Conservation (phyloP, 2,113 vertebrate species). For the Phalacrocorax carbo region DNA sequence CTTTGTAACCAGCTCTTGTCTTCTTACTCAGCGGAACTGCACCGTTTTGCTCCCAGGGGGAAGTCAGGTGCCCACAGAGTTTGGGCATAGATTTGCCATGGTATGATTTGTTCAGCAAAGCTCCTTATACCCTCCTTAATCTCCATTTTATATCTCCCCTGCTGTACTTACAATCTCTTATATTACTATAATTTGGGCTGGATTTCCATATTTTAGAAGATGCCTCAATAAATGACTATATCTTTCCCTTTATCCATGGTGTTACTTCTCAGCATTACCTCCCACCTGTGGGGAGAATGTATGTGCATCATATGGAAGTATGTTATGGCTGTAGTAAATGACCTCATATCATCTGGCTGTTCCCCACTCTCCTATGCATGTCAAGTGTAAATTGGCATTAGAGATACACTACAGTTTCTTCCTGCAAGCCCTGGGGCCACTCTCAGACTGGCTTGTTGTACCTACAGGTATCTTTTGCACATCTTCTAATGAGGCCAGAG, state of each 20-base stretch:
- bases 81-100: neutral
- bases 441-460: neutral
- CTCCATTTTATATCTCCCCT: slow-evolving; percentile 53
- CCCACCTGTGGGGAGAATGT: neutral
- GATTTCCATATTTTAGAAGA: slow-evolving; percentile 45
- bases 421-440: neutral
- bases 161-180: slow-evolving; percentile 56
- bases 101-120: slow-evolving; percentile 33
- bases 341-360: neutral
- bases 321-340: neutral
- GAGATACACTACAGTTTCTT: neutral
- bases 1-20: neutral
- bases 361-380: neutral
- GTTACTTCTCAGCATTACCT: neutral
- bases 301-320: neutral
- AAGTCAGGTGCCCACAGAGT: neutral
- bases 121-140: slow-evolving; percentile 63
- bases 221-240: neutral
- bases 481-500: neutral
- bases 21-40: neutral
- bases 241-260: neutral
- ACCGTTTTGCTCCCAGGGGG: neutral
- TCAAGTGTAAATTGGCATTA: neutral
- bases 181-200: slow-evolving; percentile 51
- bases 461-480: neutral